Base-by-base conservation (phyloP, 37 sponge, comb jelly and placozoan species). In the Axinella damicornis region DNA sequence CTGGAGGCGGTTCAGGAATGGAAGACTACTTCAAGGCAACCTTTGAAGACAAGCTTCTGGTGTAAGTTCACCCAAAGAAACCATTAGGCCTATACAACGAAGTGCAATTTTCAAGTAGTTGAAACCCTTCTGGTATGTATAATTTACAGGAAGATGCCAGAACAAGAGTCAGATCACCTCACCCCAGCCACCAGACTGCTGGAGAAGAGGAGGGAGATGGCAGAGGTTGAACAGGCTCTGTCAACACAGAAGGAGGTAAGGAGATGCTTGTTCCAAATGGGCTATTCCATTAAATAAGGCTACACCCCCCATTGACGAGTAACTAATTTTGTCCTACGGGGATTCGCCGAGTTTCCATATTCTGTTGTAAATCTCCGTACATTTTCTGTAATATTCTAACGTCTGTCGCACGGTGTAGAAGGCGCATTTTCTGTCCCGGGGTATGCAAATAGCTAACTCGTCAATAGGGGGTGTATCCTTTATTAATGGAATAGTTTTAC, bases 201-300 rank as follows among this genome's bases (percentile, higher is more conserved):
- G 67, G 99, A 98, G 89, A 98, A 98, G 92, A 85, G 87, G 57
- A 80, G 99, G 53, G 97, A 98, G 68, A 98, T 94, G 93, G 73
- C 90, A 13, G 99, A 96, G 76, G 99, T 98, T 30, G 94, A 88
- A 40, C 85, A 87, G 53, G 98, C 98, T 16, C 90, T 97, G 0
- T 62, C 57, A 19, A 69, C 91, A 68, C 91, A 93, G 55, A 97
- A 97, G 82, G 98, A 94, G 56, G 95, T 88, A 59, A 46, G 46
- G 46, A 46, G 46, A 9, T 12, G 46, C 46, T 46, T 46, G 9
- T 4, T 12, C 9, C 46, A 46, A 46, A 9, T 9, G 9, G 46
- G 6, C 4, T 9, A 46, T 46, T 46, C 46, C 9, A n/a, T n/a
- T n/a, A n/a, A n/a, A n/a, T n/a, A n/a, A n/a, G n/a, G n/a, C n/a